Base-by-base conservation (phyloP, 2,888 invertebrate genomes). In the Neoscelio sp. region DNA sequence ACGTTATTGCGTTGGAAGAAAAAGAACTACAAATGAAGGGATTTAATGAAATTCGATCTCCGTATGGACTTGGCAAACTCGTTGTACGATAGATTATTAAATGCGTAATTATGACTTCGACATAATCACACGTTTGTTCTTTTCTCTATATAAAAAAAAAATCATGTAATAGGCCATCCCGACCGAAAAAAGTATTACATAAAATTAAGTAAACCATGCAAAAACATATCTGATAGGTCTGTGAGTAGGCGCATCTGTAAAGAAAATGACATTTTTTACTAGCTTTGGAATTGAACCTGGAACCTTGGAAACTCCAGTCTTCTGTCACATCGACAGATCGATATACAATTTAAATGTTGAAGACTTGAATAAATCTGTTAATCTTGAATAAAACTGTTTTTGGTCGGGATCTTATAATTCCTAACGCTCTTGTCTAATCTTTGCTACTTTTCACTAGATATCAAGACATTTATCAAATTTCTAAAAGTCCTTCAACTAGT, bases 31-130 rank as follows among this genome's bases (percentile, higher is more conserved):
- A 23, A 23, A 23, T 23, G 6, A 23, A 23, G 23, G 30, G 54
- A 12, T 46, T 54, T 38, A 30, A 60, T 58, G 38, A 67, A 52
- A 35, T 48, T 60, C 35, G 44, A 62, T 67, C 54, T 58, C 35
- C 20, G 46, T 58, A 68, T 68, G 30, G 50, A 46, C 62, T 52
- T 67, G 60, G 44, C 58, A 75, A 75, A 74, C 73, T 73, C 38
- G 64, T 64, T 64, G 56, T 62, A 46, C 20, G 30, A 54, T 71
- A 26, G 35, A 6, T 71, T 71, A 50, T 60, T 60, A 50, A 71
- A 60, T 56, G 17, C 23, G 30, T 58, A 38, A 58, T 70, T 70
- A 71, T 44, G 23, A 26, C 12, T 35, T 35, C n/a, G 50, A 7
- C 10, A 28, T 60, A 70, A 60, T 60, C 70, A 60, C 48, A 12